Percentiles rank a stretch among this genome's conserved stretches.
Conservation (phyloP, 2,797 vertebrate genomes). For the Parotocinclus haroldoi region DNA sequence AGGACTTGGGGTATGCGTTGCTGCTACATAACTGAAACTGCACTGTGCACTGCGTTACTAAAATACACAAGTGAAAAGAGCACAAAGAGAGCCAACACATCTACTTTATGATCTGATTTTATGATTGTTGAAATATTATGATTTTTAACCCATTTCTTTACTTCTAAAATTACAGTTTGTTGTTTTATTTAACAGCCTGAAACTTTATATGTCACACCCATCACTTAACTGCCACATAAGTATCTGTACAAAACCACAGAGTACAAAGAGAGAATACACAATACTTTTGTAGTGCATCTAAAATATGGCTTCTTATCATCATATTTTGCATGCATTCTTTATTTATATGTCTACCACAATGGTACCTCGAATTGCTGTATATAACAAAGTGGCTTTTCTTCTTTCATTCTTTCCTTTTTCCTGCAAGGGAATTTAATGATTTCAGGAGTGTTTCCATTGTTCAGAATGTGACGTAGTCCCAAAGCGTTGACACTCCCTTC, state of each 20-base stretch:
- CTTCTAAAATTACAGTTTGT: too few species aligned
- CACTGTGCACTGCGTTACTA: too few species aligned
- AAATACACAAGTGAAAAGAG: too few species aligned
- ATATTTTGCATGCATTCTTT: constrained; percentile 2
- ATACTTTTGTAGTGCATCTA: neutral
- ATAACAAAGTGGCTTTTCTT: constrained; percentile 26
- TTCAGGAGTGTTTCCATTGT: constrained; percentile 68
- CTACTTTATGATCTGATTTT: too few species aligned
- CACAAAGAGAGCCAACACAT: too few species aligned
- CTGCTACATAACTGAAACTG: too few species aligned
- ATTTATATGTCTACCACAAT: constrained; percentile 5
- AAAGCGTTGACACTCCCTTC: constrained; percentile 64
- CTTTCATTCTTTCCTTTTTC: constrained; percentile 54
- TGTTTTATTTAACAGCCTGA: constrained; percentile 3
- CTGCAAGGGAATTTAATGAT: constrained; percentile 49
- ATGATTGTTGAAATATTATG: too few species aligned
- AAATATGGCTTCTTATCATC: neutral
- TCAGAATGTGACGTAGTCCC: constrained; percentile 50
- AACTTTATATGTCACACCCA: neutral
- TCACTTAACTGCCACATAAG: neutral
- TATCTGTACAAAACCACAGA: neutral
- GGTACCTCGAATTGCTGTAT: neutral
- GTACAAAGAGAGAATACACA: neutral
- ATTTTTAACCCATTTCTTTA: too few species aligned
- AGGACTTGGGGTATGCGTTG: too few species aligned